Percentiles rank a stretch among this genome's conserved stretches.
These are phyloP conservation scores for Meghimatium bilineatum DNA, from an alignment of 2,888 invertebrate species.

Conservation along the genomic window DNA sequence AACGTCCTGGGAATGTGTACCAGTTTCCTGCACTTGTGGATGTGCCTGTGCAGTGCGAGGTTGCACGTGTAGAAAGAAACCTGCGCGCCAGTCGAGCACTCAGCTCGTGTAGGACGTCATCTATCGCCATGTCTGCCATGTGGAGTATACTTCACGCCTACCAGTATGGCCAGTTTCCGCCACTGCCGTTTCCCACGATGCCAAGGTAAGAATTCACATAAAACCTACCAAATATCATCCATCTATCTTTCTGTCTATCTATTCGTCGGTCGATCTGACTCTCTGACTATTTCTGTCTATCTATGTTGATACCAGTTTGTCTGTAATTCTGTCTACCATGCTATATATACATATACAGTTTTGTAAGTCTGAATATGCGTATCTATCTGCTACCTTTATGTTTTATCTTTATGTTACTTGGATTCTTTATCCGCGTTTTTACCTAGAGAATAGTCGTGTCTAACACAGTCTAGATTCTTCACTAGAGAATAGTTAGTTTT, in stretches of 20 bases:
- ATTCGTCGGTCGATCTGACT: background rate
- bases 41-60: background rate
- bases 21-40: background rate
- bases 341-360: background rate
- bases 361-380: slow-evolving; percentile 15
- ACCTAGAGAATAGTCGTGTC: too few relatives aligned
- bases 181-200: slow-evolving; percentile 51
- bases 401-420: too few relatives aligned
- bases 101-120: background rate
- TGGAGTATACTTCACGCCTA: slow-evolving; percentile 58
- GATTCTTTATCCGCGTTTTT: too few relatives aligned
- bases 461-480: too few relatives aligned
- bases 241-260: background rate
- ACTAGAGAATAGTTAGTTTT: too few relatives aligned
- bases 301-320: background rate
- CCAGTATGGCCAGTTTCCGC: slow-evolving; percentile 56
- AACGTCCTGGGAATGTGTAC: background rate
- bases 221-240: background rate
- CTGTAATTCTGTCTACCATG: background rate
- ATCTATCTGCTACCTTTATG: background rate
- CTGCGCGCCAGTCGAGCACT: background rate
- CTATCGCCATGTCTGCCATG: slow-evolving; percentile 52
- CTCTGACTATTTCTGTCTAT: background rate
- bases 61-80: slow-evolving; percentile 10
- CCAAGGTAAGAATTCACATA: slow-evolving; percentile 35